Conservation (phyloP, 2,888 invertebrate species). For the Eledone cirrhosa region DNA sequence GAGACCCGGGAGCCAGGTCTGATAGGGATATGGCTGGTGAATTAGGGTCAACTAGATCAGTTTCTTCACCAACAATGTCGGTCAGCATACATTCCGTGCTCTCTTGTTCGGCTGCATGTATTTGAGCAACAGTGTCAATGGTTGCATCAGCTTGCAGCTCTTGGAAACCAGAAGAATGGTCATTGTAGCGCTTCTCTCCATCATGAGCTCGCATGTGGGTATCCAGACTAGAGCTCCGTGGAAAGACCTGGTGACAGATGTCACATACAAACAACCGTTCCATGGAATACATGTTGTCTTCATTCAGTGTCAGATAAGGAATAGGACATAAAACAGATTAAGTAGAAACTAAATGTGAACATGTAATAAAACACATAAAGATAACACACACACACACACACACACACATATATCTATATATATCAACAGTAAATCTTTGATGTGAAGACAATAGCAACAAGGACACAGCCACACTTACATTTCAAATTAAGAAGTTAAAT, state of each 20-base stretch:
- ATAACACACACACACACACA: no score
- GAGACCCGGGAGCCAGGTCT: neutral
- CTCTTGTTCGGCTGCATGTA: neutral
- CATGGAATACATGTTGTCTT: neutral
- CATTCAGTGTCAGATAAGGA: neutral
- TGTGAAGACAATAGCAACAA: no score
- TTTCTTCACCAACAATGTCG: neutral
- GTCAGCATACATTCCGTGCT: neutral
- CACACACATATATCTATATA: no score
- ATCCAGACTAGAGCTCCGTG: neutral
- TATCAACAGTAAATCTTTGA: no score
- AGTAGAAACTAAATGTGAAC: no score
- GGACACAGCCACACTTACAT: no score
- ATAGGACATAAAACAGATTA: no score
- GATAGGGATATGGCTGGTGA: neutral
- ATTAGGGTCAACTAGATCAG: neutral
- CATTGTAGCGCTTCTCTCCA: neutral
- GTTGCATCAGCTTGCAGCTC: neutral
- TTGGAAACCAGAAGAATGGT: neutral
- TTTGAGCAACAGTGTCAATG: neutral
- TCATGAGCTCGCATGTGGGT: neutral
- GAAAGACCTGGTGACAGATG: constrained; percentile 17
- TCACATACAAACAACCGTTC: constrained; percentile 20
- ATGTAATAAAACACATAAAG: no score
- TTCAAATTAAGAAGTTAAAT: no score